These are phyloP conservation scores for Coenobita brevimanus DNA, from an alignment of 1,140 invertebrate species.

Conservation along the genomic window DNA sequence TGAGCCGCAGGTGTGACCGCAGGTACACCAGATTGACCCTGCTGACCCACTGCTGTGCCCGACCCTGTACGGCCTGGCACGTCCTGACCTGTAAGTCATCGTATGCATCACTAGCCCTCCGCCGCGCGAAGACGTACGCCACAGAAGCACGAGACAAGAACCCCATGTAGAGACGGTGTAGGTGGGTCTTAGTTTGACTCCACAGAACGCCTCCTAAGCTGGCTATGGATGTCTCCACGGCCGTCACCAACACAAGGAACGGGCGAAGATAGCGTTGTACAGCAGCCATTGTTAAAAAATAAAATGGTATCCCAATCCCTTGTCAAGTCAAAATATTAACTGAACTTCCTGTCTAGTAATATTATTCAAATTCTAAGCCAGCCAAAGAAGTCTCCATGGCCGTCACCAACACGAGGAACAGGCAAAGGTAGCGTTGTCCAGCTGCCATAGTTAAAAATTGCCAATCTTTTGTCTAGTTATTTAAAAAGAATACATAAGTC, in stretches of 20 bases:
- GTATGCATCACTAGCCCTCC: constrained; percentile 36
- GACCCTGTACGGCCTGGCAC: constrained; percentile 29
- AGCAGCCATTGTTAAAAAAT: constrained; percentile 29
- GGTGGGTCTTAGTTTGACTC: constrained; percentile 19
- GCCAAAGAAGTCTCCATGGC: constrained; percentile 39
- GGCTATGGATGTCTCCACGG: constrained; percentile 34
- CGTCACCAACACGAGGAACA: constrained; percentile 38
- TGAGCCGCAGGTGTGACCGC: constrained; percentile 35
- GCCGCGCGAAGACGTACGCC: constrained; percentile 24
- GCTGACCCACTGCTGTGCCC: constrained; percentile 36
- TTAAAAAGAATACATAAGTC: no score
- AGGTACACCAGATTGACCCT: constrained; percentile 46
- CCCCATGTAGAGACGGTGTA: neutral
- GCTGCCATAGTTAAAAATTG: no score
- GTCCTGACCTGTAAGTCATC: constrained; percentile 50
- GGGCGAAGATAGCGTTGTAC: constrained; percentile 18
- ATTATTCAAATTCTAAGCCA: no score
- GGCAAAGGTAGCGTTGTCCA: neutral
- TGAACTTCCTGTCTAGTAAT: no score
- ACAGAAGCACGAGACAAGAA: constrained; percentile 15
- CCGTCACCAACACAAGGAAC: constrained; percentile 38
- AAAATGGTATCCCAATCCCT: no score
- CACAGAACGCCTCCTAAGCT: constrained; percentile 27
- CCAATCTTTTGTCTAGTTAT: no score
- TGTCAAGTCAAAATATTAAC: no score